phyloP scores from a whole-genome alignment of 2,888 invertebrate species.

The Brachypalpus laphriformis region DNA sequence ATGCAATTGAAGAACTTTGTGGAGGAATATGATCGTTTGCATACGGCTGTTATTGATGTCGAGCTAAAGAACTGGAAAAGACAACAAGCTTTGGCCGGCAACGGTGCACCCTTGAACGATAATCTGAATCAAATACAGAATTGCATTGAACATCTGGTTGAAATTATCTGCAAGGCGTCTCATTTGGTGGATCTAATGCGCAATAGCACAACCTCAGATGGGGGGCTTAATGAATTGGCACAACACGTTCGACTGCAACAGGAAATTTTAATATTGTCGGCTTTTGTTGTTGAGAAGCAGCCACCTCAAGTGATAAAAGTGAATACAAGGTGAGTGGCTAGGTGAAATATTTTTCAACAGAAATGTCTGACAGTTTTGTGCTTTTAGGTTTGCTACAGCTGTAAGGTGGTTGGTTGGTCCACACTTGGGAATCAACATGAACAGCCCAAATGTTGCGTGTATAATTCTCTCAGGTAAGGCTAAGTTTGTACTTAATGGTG shows the following conservation, averaged over 20 bases:
- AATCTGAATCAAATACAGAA: slow-evolving; percentile 95
- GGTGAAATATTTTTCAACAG: background rate
- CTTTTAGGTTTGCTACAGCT: slow-evolving; percentile 92
- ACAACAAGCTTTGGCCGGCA: slow-evolving; percentile 96
- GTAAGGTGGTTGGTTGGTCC: slow-evolving; percentile 96
- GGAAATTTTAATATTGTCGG: slow-evolving; percentile 80
- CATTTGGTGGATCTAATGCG: slow-evolving; percentile 76
- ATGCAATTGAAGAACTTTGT: slow-evolving; percentile 76
- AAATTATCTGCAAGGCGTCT: slow-evolving; percentile 78
- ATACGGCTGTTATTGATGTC: slow-evolving; percentile 92
- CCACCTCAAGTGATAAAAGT: slow-evolving; percentile 99
- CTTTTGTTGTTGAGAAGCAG: slow-evolving; percentile 98
- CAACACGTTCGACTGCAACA: slow-evolving; percentile 78
- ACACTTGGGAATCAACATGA: slow-evolving; percentile 96
- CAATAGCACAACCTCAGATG: slow-evolving; percentile 60
- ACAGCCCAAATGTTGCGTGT: slow-evolving; percentile 92
- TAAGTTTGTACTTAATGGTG: too few relatives aligned
- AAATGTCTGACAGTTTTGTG: background rate
- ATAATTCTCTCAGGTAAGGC: slow-evolving; percentile 81
- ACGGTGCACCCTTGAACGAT: slow-evolving; percentile 93
- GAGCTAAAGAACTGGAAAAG: slow-evolving; percentile 97
- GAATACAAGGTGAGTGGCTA: slow-evolving; percentile 88
- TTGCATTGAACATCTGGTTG: slow-evolving; percentile 85
- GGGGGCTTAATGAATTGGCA: slow-evolving; percentile 76
- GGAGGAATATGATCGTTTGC: slow-evolving; percentile 84